Conservation (phyloP, 2,797 vertebrate species). For the Capromys pilorides region DNA sequence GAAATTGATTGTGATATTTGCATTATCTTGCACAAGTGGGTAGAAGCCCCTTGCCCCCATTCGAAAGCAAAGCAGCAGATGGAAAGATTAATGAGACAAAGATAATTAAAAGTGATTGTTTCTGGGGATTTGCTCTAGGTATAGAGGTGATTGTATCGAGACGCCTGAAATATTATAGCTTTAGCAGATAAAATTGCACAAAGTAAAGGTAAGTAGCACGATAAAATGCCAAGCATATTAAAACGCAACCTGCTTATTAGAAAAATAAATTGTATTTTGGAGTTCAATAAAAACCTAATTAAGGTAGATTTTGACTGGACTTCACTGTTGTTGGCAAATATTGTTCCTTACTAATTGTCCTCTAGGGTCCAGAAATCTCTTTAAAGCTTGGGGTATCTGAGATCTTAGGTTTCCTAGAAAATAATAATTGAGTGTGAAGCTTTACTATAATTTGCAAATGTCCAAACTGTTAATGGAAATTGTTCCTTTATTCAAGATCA, state of each 20-base stretch:
- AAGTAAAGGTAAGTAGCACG: conserved; percentile 77
- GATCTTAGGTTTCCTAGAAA: conserved; percentile 50
- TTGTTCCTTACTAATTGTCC: conserved; percentile 64
- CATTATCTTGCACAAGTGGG: conserved; percentile 45
- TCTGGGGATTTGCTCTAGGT: conserved; percentile 54
- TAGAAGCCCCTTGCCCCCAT: background rate
- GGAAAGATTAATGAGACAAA: conserved; percentile 75
- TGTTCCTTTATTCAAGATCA: conserved; percentile 33
- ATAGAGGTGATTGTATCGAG: conserved; percentile 69
- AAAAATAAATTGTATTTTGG: conserved; percentile 77
- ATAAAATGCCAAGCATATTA: conserved; percentile 79
- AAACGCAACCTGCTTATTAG: conserved; percentile 77
- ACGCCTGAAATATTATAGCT: conserved; percentile 72
- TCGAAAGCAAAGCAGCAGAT: conserved; percentile 66
- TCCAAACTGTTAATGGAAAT: conserved; percentile 58
- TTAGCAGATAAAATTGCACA: conserved; percentile 78
- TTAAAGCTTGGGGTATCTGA: background rate
- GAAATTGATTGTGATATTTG: conserved; percentile 31
- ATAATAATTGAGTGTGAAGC: conserved; percentile 13
- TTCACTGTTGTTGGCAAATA: conserved; percentile 57
- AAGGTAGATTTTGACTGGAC: conserved; percentile 58
- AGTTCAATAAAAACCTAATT: conserved; percentile 78
- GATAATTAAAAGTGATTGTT: conserved; percentile 84
- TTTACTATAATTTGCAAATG: conserved; percentile 39
- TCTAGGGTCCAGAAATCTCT: conserved; percentile 48